Percentiles rank a stretch among this genome's conserved stretches.
Evolutionary conservation across 2,888 invertebrate species (phyloP).

Genomic region (Apeira syringaria): DNA sequence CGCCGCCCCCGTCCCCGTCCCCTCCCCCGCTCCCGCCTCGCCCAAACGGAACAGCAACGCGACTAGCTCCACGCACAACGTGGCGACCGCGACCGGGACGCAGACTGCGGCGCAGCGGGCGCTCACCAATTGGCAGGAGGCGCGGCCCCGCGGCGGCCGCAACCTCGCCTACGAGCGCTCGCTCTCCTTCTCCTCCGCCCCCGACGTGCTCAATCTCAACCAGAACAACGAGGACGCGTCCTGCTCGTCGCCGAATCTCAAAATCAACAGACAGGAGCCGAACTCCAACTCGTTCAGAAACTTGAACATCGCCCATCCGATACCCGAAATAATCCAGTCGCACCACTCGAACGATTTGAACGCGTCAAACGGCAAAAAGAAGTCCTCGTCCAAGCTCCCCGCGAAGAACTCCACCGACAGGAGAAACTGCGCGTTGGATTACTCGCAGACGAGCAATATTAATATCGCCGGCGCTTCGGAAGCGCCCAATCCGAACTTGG

Average conservation of each 20-base stretch:
- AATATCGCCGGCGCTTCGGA: conserved; percentile 67
- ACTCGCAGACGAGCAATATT: conserved; percentile 69
- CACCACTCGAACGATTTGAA: conserved; percentile 75
- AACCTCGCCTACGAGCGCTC: conserved; percentile 67
- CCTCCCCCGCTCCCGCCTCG: conserved; percentile 54
- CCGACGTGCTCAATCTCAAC: conserved; percentile 83
- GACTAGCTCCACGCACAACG: conserved; percentile 10
- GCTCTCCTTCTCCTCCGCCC: conserved; percentile 78
- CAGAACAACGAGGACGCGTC: conserved; percentile 53
- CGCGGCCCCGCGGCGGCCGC: conserved; percentile 45
- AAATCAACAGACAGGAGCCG: conserved; percentile 59
- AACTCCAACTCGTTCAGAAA: conserved; percentile 58
- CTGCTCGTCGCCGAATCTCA: conserved; percentile 41
- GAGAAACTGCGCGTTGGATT: conserved; percentile 61
- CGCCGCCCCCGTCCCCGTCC: conserved; percentile 40
- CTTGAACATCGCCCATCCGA: conserved; percentile 65
- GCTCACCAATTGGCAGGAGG: conserved; percentile 20
- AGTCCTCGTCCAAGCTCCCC: conserved; percentile 74
- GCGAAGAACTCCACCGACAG: conserved; percentile 71
- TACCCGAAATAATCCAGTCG: conserved; percentile 72
- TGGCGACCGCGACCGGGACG: neutral
- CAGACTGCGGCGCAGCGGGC: neutral
- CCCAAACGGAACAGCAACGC: conserved; percentile 68
- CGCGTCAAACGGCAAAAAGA: conserved; percentile 62
- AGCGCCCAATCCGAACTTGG: conserved; percentile 68